A percentile compares a stretch with the other conserved stretches of the same genome.
phyloP scores from a whole-genome alignment of 2,888 invertebrate genomes.

The Schizaphis graminum region DNA sequence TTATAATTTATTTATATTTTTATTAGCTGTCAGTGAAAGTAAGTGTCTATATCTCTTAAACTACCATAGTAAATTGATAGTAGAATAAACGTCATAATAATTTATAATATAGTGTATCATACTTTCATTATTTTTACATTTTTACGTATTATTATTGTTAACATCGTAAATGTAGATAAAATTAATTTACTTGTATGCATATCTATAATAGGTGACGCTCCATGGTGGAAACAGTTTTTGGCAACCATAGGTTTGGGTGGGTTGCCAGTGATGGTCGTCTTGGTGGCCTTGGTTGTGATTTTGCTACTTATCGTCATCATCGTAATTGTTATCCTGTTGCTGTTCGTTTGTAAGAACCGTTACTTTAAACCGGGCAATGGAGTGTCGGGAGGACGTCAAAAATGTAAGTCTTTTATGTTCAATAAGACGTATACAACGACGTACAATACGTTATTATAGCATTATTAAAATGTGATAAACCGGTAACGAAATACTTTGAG shows the following conservation, averaged over 20 bases:
- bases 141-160: not conserved
- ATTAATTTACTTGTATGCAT: not conserved
- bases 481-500: not conserved
- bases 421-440: not conserved
- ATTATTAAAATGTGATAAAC: not conserved
- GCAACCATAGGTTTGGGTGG: slow-evolving; percentile 46
- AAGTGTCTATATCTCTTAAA: not conserved
- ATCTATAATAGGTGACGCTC: slow-evolving; percentile 40
- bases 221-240: slow-evolving; percentile 63
- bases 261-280: slow-evolving; percentile 32
- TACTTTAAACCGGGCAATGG: slow-evolving; percentile 53
- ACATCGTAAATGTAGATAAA: not conserved
- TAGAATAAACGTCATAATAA: not conserved
- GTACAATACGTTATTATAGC: not conserved
- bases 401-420: slow-evolving; percentile 41
- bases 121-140: not conserved
- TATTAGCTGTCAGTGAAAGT: slow-evolving; percentile 62
- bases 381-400: slow-evolving; percentile 36
- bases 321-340: slow-evolving; percentile 15
- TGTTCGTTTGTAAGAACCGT: slow-evolving; percentile 57
- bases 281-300: slow-evolving; percentile 34
- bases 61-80: not conserved
- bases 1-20: slow-evolving; percentile 37
- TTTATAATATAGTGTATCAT: not conserved
- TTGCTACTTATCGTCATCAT: slow-evolving; percentile 38